Base-by-base conservation (phyloP, 2,113 vertebrate species). In the Paralichthys olivaceus region DNA sequence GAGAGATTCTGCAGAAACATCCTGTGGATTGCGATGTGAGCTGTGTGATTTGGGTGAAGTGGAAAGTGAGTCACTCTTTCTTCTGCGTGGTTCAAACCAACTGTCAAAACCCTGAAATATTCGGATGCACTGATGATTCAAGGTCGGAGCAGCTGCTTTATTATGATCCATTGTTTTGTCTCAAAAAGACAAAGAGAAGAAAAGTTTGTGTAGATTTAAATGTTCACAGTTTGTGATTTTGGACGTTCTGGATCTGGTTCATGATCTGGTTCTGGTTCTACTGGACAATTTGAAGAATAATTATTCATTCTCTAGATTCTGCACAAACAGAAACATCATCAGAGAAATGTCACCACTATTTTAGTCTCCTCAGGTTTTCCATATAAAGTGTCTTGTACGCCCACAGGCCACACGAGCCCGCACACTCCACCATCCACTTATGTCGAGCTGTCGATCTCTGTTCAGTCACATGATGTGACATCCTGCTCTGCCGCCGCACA, bases 51-150 rank as follows among this genome's bases (percentile, higher is more conserved):
- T 20, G 74, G 32, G 15, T 59, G 54, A 83, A 70, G 79, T 57
- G 73, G 72, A 60, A 45, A 69, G 62, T 80, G 87, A 89, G 65
- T 84, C 87, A 87, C 20, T 7, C 55, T 59, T 76, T 58, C 70
- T 60, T 78, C 37, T 40, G 37, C 12, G 37, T 13, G 37, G 37
- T 12, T 40, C 37, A 13, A 40, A 40, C 53, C 19, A 22, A 87
- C 55, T 72, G 57, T 25, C 23, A 53, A 60, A 62, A 65, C 57
- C 20, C 63, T 12, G 47, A 57, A 73, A 47, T 34, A 8, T 66
- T 69, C 75, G 49, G 58, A 9, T 28, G 19, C 37, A 55, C 19
- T 32, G 20, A 37, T 56, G 5, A 71, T 29, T 65, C 2, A 20
- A 59, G 8, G 40, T 8, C 7, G 3, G 29, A 65, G 12, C 12